Conservation (phyloP, 2,797 vertebrate species). For the Apodemus agrarius region DNA sequence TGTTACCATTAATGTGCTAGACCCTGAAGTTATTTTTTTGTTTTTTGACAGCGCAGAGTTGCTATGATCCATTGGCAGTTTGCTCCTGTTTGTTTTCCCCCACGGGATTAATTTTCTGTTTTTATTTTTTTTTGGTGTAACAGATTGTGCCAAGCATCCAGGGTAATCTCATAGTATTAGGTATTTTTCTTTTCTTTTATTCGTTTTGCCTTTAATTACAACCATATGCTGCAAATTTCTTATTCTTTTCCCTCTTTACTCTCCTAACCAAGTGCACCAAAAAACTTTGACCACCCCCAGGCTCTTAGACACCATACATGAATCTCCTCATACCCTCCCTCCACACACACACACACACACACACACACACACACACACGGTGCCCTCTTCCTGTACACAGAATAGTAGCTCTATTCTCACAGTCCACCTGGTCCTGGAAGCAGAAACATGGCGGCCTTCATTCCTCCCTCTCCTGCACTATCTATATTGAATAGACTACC, state of each 20-base stretch:
- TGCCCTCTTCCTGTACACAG: neutral
- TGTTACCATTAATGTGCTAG: neutral
- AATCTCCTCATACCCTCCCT: neutral
- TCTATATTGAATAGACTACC: neutral
- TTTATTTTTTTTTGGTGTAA: neutral
- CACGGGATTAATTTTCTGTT: neutral
- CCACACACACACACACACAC: too few relatives aligned
- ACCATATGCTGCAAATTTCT: slow-evolving; percentile 33
- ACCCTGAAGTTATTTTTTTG: neutral
- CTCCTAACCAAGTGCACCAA: neutral
- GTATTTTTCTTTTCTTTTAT: neutral
- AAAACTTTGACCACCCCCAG: neutral
- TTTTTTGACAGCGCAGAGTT: neutral
- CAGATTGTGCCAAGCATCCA: neutral
- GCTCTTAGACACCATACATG: neutral
- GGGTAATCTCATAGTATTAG: neutral
- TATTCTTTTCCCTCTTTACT: neutral
- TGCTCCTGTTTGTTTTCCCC: neutral
- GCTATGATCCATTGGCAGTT: neutral
- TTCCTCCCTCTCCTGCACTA: neutral
- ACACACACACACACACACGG: too few relatives aligned
- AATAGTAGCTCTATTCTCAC: neutral
- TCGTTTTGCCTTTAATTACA: slow-evolving; percentile 15
- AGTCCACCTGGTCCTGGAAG: neutral
- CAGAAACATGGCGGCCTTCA: neutral